Base-by-base conservation (phyloP, 2,888 invertebrate species). In the Epinotia nisella region DNA sequence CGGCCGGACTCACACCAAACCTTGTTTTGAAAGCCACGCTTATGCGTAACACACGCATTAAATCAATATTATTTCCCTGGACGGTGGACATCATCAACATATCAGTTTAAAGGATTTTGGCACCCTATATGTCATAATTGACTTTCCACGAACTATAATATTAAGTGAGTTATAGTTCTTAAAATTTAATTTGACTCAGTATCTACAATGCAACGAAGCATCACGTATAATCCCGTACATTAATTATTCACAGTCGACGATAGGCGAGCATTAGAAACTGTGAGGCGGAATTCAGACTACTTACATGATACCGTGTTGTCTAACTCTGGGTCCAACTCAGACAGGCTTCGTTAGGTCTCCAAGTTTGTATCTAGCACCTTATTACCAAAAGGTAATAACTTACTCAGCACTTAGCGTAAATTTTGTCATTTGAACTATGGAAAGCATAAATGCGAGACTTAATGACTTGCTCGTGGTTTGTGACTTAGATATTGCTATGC, bases 301-400 rank as follows among this genome's bases (percentile, higher is more conserved):
- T 39, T 60, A 61, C 41, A 39, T 24, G 69, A 41, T 61, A 41
- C 17, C 41, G 24, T 24, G 61, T 70, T 61, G 69, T 61, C 24
- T 61, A 70, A 61, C 60, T 69, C 17, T 19, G 51, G 60, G 51
- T 69, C 60, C 59, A 68, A 68, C 60, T 69, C 60, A 51, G 69
- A 60, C 53, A 60, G 53, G 60, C 59, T 69, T 69, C 60, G 60
- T 69, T 69, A 60, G 60, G 69, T 51, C 45, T 69, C 60, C 60
- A 60, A 60, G 69, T 60, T 69, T 53, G 51, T 19, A 29, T 35
- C 15, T 17, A 64, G 15, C 39, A 15, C 21, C 21, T 4, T 24
- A 55, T 5, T 41, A 41, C 39, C n/a, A n/a, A 21, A 65, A 65
- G 15, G 65, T 1, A 39, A 39, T 65, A 65, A 55, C 65, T 7